Evolutionary conservation across 2,888 invertebrate species (phyloP).

Genomic region (Drosophila parthenogenetica): DNA sequence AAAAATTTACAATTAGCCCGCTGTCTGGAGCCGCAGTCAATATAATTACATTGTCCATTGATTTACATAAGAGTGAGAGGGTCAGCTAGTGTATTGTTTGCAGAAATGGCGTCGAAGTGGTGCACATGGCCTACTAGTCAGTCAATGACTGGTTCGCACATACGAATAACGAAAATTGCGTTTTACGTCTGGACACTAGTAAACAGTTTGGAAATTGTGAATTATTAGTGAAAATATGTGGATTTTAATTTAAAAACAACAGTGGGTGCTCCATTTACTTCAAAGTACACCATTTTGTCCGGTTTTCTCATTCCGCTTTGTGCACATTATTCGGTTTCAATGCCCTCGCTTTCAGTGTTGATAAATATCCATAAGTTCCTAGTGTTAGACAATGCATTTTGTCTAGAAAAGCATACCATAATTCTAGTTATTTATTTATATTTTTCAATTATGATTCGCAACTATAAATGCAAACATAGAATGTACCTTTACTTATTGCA

Average conservation of each 20-base stretch:
- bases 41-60: slow-evolving; percentile 60
- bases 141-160: slow-evolving; percentile 43
- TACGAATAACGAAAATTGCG: slow-evolving; percentile 35
- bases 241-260: slow-evolving; percentile 10
- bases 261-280: slow-evolving; percentile 31
- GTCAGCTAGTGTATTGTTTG: slow-evolving; percentile 62
- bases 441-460: neutral
- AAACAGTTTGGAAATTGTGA: neutral
- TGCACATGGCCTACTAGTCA: slow-evolving; percentile 70
- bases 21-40: slow-evolving; percentile 75
- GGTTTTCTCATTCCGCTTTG: slow-evolving; percentile 69
- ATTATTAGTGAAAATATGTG: slow-evolving; percentile 28
- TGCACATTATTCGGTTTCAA: slow-evolving; percentile 66
- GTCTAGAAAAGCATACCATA: slow-evolving; percentile 6
- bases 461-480: neutral
- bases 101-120: slow-evolving; percentile 79
- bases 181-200: slow-evolving; percentile 1
- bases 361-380: slow-evolving; percentile 11
- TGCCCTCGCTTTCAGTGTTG: slow-evolving; percentile 71
- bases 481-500: neutral
- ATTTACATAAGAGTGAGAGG: slow-evolving; percentile 69
- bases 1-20: slow-evolving; percentile 68
- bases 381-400: slow-evolving; percentile 39
- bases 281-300: slow-evolving; percentile 79
- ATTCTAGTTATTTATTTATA: slow-evolving; percentile 15